Conservation (phyloP, 2,113 vertebrate genomes). For the Nerophis lumbriciformis region DNA sequence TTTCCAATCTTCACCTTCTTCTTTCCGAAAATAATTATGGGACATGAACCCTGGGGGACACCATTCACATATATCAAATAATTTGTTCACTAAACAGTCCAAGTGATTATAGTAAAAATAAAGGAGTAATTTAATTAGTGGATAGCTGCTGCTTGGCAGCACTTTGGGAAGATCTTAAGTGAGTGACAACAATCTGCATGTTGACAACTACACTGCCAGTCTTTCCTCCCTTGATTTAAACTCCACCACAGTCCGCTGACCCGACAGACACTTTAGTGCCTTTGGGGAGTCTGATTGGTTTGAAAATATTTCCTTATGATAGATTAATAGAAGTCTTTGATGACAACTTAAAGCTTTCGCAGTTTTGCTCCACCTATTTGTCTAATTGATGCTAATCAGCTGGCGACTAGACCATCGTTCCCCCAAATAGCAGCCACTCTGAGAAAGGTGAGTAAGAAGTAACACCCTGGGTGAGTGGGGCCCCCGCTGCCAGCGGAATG, state of each 20-base stretch:
- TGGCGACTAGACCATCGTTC: too few relatives aligned
- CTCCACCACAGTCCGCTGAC: not conserved
- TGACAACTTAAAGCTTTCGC: too few relatives aligned
- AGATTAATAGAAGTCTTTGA: too few relatives aligned
- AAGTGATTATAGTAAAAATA: not conserved
- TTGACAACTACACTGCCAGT: slow-evolving; percentile 36
- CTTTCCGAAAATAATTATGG: not conserved
- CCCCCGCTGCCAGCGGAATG: slow-evolving; percentile 12
- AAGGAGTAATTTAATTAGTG: not conserved
- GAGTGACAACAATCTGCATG: slow-evolving; percentile 44
- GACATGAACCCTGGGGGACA: not conserved
- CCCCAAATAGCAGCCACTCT: too few relatives aligned
- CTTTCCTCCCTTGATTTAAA: slow-evolving; percentile 50
- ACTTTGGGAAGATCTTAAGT: slow-evolving; percentile 37
- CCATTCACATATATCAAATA: not conserved
- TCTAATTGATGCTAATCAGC: too few relatives aligned
- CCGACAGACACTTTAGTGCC: too few relatives aligned
- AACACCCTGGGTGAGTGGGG: not conserved
- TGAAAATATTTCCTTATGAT: too few relatives aligned
- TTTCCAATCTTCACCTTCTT: too few relatives aligned
- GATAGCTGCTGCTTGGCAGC: not conserved
- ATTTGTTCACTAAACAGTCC: too few relatives aligned
- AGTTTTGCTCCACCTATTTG: too few relatives aligned
- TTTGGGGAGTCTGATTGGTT: too few relatives aligned
- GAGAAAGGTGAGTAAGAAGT: slow-evolving; percentile 32